Evolutionary conservation across 2,113 vertebrate species (phyloP).

Genomic region (Oceanites oceanicus): DNA sequence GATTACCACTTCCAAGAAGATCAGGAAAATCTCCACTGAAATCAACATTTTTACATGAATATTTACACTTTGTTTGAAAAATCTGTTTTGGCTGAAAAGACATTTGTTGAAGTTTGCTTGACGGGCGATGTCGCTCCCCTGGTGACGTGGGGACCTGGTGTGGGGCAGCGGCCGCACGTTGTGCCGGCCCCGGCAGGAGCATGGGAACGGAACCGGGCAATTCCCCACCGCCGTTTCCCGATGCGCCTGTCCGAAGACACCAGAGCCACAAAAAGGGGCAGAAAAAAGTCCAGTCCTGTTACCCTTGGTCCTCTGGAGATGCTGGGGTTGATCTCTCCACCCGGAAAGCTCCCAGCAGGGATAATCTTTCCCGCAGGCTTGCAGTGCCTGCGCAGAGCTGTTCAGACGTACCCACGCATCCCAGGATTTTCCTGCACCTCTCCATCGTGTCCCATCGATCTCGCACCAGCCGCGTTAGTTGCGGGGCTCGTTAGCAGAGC

Average conservation of each 20-base stretch:
- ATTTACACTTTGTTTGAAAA: conserved; percentile 37
- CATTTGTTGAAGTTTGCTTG: neutral
- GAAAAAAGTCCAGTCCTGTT: neutral
- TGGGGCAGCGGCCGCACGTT: fast-evolving
- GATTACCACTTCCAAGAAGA: conserved; percentile 23
- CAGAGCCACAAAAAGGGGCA: neutral
- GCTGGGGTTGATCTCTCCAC: neutral
- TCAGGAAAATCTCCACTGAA: conserved; percentile 25
- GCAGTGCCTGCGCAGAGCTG: neutral
- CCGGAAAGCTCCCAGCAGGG: neutral
- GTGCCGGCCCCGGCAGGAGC: neutral
- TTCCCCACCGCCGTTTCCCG: fast-evolving
- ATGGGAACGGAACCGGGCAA: fast-evolving
- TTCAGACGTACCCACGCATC: fast-evolving
- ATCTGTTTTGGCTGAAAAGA: conserved; percentile 25
- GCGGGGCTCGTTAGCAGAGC: neutral
- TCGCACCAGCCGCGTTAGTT: fast-evolving
- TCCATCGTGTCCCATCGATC: fast-evolving
- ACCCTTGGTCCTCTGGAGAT: neutral
- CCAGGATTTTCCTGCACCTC: fast-evolving
- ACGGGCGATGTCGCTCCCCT: neutral
- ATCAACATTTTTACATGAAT: conserved; percentile 49
- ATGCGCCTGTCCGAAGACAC: neutral
- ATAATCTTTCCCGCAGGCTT: neutral
- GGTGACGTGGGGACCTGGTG: neutral